A percentile compares a stretch with the other conserved stretches of the same genome.
Evolutionary conservation across 1,140 invertebrate genomes (phyloP).

Genomic region (Solenopsis fugax): DNA sequence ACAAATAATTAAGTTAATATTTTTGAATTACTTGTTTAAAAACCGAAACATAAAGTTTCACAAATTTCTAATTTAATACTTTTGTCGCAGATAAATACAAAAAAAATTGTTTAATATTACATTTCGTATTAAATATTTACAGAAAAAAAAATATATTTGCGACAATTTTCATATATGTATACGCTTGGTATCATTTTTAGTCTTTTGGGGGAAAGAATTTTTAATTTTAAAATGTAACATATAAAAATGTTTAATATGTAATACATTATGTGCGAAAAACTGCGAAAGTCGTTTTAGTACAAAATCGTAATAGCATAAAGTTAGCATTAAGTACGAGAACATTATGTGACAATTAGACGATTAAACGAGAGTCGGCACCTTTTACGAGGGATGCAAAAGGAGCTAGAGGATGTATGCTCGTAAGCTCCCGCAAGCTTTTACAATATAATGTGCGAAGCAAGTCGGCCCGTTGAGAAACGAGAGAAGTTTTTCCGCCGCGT

Average conservation of each 20-base stretch:
- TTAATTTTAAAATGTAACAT: neutral
- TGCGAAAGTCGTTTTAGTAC: neutral
- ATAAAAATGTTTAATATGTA: conserved; percentile 8
- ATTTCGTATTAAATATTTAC: too few relatives aligned
- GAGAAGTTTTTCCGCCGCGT: conserved; percentile 34
- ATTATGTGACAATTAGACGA: conserved; percentile 40
- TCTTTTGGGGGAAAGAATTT: neutral
- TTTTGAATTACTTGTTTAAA: neutral
- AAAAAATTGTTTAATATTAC: neutral
- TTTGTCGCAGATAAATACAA: neutral
- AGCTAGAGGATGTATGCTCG: neutral
- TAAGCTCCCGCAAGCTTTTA: neutral
- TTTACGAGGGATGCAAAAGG: neutral
- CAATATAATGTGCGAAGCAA: conserved; percentile 25
- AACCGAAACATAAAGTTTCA: neutral
- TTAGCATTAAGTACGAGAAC: neutral
- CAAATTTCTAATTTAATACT: neutral
- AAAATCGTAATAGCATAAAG: neutral
- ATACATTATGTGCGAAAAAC: neutral
- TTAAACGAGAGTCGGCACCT: conserved; percentile 20
- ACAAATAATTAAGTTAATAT: neutral
- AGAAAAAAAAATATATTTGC: neutral
- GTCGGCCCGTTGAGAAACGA: neutral
- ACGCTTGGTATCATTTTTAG: neutral
- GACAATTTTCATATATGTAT: neutral